These are phyloP conservation scores for Orthonyx spaldingii DNA, from an alignment of 2,113 vertebrate species.

Conservation along the genomic window DNA sequence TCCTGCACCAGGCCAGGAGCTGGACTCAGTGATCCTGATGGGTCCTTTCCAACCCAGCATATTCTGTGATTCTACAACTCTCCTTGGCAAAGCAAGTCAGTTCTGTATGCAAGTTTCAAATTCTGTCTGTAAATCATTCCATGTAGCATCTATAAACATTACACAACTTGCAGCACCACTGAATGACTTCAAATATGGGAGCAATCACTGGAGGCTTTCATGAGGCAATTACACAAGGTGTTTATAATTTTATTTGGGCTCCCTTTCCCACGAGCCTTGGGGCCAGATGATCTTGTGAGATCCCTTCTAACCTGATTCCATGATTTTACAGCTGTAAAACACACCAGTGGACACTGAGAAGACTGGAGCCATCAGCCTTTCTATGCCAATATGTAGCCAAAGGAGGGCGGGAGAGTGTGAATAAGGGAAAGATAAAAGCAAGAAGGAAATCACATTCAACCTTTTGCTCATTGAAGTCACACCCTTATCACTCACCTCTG, in stretches of 20 bases:
- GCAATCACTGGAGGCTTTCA: background rate
- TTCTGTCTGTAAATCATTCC: background rate
- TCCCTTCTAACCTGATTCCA: background rate
- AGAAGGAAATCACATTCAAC: background rate
- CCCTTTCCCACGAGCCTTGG: accelerated
- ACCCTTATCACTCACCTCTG: background rate
- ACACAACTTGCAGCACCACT: accelerated
- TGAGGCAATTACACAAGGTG: background rate
- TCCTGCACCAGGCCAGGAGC: background rate
- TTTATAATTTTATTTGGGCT: background rate
- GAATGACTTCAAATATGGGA: background rate
- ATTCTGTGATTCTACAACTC: background rate
- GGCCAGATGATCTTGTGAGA: background rate
- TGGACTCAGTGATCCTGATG: background rate
- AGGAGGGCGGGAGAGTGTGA: background rate
- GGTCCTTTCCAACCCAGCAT: background rate
- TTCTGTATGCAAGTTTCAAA: background rate
- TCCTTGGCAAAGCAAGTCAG: background rate
- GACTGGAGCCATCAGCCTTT: background rate
- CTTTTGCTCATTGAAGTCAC: background rate
- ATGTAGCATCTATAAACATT: background rate
- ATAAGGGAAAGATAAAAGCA: background rate
- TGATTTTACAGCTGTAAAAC: background rate
- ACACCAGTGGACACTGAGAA: background rate
- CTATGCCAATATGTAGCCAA: background rate